A percentile compares a stretch with the other conserved stretches of the same genome.
Conservation (phyloP, 2,113 vertebrate species). For the Laticauda laticaudata region DNA sequence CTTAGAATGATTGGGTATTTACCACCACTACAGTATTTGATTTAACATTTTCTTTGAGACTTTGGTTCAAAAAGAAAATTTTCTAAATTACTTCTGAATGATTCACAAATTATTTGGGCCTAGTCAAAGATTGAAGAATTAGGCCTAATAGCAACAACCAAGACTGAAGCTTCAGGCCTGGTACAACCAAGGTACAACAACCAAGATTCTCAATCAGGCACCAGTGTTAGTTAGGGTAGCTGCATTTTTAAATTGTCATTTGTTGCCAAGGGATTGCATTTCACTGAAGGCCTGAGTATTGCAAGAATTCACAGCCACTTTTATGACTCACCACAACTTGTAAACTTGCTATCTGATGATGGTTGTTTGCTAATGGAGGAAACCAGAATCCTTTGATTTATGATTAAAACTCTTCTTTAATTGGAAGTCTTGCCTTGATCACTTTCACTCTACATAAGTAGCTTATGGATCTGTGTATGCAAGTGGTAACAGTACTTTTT, state of each 20-base stretch:
- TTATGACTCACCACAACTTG: background rate
- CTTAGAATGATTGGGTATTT: background rate
- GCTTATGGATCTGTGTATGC: background rate
- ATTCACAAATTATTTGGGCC: background rate
- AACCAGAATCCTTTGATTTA: background rate
- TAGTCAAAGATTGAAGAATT: background rate
- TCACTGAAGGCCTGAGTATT: background rate
- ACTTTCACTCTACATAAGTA: background rate
- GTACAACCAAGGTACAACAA: no score
- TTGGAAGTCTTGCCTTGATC: background rate
- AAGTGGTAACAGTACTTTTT: background rate
- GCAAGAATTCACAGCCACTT: background rate
- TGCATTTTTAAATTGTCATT: background rate
- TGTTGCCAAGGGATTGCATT: background rate
- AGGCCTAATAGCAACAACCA: background rate
- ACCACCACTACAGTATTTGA: background rate
- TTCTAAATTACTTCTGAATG: background rate
- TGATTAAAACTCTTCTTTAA: background rate
- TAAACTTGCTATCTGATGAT: background rate
- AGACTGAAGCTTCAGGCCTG: background rate
- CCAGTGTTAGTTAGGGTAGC: background rate
- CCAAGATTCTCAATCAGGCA: background rate
- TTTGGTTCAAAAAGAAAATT: slow-evolving; percentile 57
- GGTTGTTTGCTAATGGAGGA: background rate
- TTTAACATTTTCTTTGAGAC: slow-evolving; percentile 19